phyloP scores from a whole-genome alignment of 2,797 vertebrate genomes.

The Phoeniculus purpureus region DNA sequence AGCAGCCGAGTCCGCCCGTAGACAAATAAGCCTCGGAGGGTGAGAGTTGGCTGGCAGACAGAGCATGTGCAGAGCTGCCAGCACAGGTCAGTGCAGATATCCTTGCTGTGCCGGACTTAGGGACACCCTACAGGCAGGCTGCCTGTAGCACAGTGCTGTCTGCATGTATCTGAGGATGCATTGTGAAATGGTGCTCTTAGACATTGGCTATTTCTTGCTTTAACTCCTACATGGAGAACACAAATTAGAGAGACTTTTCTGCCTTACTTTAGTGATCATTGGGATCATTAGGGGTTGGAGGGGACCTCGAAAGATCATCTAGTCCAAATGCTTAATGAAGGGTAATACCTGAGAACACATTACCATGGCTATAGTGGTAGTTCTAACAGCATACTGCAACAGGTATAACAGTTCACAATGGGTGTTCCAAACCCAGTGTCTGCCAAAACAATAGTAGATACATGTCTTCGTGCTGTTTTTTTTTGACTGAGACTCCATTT shows the following conservation, averaged over 20 bases:
- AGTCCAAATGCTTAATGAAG: neutral
- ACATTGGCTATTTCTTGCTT: neutral
- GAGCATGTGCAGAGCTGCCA: conserved; percentile 82
- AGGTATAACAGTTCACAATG: rapidly evolving
- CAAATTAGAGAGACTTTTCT: neutral
- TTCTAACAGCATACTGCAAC: neutral
- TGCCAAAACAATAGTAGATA: neutral
- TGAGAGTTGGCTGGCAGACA: conserved; percentile 58
- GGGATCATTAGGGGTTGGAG: too few relatives aligned
- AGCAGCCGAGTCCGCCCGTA: conserved; percentile 41
- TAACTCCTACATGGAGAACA: neutral
- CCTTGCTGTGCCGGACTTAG: neutral
- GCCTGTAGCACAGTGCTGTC: neutral
- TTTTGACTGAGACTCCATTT: neutral
- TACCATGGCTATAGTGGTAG: neutral
- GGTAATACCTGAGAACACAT: neutral
- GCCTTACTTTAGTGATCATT: neutral
- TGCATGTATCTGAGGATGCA: neutral
- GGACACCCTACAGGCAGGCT: neutral
- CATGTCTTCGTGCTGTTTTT: rapidly evolving
- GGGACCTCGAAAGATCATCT: too few relatives aligned
- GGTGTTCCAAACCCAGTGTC: neutral
- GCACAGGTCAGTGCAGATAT: conserved; percentile 48
- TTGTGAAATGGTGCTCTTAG: neutral
- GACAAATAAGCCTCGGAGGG: conserved; percentile 61